phyloP scores from a whole-genome alignment of 2,888 invertebrate genomes.

The Conops quadrifasciatus region DNA sequence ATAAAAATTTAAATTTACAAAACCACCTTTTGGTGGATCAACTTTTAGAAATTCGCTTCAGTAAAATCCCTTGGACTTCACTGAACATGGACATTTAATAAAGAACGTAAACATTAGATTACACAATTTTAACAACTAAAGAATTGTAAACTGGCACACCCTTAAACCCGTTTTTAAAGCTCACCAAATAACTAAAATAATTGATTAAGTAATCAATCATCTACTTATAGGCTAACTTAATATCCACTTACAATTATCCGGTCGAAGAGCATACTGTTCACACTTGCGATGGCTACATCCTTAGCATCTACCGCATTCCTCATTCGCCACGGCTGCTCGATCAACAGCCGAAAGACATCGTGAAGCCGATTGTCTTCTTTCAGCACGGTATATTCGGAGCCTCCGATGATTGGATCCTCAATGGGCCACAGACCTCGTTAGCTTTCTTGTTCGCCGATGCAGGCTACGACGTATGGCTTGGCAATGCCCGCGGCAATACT shows the following conservation, averaged over 20 bases:
- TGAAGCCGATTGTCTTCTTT: constrained; percentile 67
- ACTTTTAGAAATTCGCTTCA: no score
- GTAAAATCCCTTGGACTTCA: no score
- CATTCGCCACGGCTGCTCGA: constrained; percentile 50
- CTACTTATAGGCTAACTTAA: constrained; percentile 52
- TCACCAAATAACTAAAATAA: no score
- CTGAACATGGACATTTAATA: no score
- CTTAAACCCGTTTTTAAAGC: no score
- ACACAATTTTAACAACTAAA: no score
- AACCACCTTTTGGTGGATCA: no score
- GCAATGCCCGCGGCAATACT: constrained; percentile 77
- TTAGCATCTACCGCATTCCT: constrained; percentile 61
- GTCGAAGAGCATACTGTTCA: constrained; percentile 72
- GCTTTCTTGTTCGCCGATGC: constrained; percentile 69
- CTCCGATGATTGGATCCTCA: constrained; percentile 77
- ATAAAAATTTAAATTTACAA: no score
- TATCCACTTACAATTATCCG: constrained; percentile 67
- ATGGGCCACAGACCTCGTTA: constrained; percentile 71
- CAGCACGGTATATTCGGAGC: constrained; percentile 78
- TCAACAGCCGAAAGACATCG: constrained; percentile 15
- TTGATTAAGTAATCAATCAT: no score
- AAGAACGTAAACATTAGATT: no score
- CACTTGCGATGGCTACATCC: constrained; percentile 59
- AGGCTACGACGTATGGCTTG: constrained; percentile 83
- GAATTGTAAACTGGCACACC: no score